phyloP scores from a whole-genome alignment of 2,888 invertebrate species.

The Megaustenia siamemsis region DNA sequence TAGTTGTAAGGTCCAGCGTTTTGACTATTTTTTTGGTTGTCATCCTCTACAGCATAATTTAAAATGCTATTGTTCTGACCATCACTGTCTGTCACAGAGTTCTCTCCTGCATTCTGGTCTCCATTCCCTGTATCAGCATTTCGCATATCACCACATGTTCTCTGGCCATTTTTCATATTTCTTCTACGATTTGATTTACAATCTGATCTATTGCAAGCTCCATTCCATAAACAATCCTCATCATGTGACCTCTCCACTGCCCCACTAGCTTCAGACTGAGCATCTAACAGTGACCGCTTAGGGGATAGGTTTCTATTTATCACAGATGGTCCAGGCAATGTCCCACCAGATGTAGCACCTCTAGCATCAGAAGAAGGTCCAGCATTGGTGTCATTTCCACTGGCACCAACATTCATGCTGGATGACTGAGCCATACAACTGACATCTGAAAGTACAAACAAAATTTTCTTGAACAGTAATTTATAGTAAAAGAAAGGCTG shows the following conservation, averaged over 20 bases:
- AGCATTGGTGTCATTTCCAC: conserved; percentile 8
- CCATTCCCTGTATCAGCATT: background rate
- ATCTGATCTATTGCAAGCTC: conserved; percentile 54
- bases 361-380: conserved; percentile 17
- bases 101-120: background rate
- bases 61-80: background rate
- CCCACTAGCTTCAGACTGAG: conserved; percentile 40
- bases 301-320: background rate
- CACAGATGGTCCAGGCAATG: conserved; percentile 17
- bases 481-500: too few relatives aligned
- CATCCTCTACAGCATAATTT: background rate
- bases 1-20: background rate
- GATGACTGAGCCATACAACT: background rate
- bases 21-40: background rate
- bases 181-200: conserved; percentile 49
- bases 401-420: conserved; percentile 29
- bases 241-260: conserved; percentile 47
- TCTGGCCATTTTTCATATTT: conserved; percentile 51
- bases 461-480: too few relatives aligned
- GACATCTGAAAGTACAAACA: conserved; percentile 37
- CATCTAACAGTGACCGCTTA: conserved; percentile 33
- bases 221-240: conserved; percentile 53
- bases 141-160: background rate
- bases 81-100: background rate
- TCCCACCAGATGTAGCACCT: conserved; percentile 39